phyloP scores from a whole-genome alignment of 2,797 vertebrate species.

The Emys orbicularis region DNA sequence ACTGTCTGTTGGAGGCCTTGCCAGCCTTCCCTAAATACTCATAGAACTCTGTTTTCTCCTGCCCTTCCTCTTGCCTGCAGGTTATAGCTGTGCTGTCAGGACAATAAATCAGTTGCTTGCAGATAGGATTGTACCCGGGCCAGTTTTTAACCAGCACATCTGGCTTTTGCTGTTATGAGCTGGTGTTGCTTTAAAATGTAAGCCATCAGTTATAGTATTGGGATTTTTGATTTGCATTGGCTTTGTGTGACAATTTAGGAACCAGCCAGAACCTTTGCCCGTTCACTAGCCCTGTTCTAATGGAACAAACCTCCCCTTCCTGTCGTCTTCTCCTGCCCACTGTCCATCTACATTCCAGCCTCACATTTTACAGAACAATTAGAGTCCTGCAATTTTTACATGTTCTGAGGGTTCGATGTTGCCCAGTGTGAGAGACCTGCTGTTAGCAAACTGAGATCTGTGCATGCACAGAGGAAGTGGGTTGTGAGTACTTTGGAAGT shows the following conservation, averaged over 20 bases:
- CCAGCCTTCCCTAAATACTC: neutral
- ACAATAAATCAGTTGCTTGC: neutral
- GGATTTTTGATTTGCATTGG: constrained; percentile 11
- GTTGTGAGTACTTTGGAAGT: neutral
- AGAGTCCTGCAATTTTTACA: constrained; percentile 16
- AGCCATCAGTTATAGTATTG: neutral
- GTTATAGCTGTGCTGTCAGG: neutral
- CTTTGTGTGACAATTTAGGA: constrained; percentile 20
- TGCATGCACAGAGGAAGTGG: neutral
- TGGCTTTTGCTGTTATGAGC: neutral
- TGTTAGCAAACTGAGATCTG: neutral
- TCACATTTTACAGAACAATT: constrained; percentile 11
- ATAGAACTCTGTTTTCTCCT: neutral
- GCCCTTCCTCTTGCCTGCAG: neutral
- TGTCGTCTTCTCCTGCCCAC: neutral
- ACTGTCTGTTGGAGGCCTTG: neutral
- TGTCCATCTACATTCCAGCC: neutral
- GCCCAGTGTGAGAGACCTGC: neutral
- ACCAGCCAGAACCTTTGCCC: neutral
- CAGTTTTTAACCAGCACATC: neutral
- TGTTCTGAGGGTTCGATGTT: neutral
- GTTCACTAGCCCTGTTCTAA: neutral
- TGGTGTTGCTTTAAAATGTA: neutral
- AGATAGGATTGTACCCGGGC: neutral
- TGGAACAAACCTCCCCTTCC: neutral